Base-by-base conservation (phyloP, 1,140 invertebrate genomes). In the Eriosoma lanigerum region DNA sequence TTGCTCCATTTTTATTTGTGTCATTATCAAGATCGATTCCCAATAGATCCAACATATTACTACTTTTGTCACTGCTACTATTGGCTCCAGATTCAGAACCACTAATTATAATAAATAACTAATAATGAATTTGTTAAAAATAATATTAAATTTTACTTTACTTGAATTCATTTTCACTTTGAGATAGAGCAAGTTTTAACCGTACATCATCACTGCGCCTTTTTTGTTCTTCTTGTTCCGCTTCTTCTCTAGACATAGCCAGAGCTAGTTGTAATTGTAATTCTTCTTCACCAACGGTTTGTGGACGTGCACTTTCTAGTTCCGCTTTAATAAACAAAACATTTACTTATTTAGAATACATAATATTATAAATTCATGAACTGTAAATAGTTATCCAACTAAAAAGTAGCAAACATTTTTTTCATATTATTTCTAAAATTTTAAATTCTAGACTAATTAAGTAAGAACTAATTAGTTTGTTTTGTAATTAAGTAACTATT, bases 201-300 rank as follows among this genome's bases (percentile, higher is more conserved):
- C 96, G 90, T 66, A 98, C 93, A 86, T 97, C 96, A 86, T 98
- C 96, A 83, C 93, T 95, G 82, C 95, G 91, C 68, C 95, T 89
- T 85, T 96, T 91, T 83, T 96, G 92, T 86, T 98, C 94, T 85
- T 98, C 96, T 85, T 97, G 93, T 84, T 99, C 97, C 38, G 97
- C 96, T 88, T 99, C 98, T 87, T 99, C 98, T 81, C 97, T 92
- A 73, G 95, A 98, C 94, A 99, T 98, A 62, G 97, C 98, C 84
- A 99, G 88, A 44, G 98, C 98, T 83, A 99, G 89, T 87, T 99
- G 96, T 81, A 99, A 87, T 86, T 99, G 98, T 82, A 99, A 88
- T 86, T 99, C 97, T 88, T 99, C 98, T 87, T 99, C 98, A 0
- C 97, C 97, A 1, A 94, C 92, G 1, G 96, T 98, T 83, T 96